Conservation (phyloP, 2,113 vertebrate genomes). For the Corynorhinus townsendii region DNA sequence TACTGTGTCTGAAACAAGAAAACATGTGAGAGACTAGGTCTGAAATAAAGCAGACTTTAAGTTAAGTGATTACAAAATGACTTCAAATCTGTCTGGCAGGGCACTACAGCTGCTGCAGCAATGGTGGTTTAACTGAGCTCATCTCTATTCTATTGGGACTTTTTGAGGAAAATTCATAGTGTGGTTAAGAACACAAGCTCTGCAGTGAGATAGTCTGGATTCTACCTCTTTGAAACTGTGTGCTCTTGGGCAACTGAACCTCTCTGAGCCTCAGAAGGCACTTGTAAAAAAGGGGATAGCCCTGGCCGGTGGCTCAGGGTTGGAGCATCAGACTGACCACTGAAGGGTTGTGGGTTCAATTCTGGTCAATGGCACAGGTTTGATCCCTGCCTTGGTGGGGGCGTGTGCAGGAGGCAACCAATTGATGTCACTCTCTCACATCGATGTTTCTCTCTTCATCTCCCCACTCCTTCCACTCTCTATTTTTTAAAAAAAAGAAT, state of each 20-base stretch:
- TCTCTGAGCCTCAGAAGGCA: background rate
- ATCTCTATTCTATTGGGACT: background rate
- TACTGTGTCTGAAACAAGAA: background rate
- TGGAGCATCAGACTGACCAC: too few species aligned
- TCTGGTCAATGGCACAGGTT: too few species aligned
- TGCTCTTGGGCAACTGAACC: background rate
- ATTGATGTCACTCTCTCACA: too few species aligned
- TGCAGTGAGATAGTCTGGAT: background rate
- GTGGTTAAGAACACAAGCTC: background rate
- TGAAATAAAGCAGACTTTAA: background rate
- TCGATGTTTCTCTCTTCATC: too few species aligned
- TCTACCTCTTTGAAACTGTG: background rate
- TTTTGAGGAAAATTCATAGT: background rate
- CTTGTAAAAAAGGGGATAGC: background rate
- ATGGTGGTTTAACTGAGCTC: background rate
- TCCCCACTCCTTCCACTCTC: too few species aligned
- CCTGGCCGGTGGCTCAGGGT: too few species aligned
- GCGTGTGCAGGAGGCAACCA: too few species aligned
- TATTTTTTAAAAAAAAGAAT: too few species aligned
- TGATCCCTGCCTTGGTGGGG: too few species aligned
- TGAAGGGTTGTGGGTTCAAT: too few species aligned
- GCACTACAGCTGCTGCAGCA: background rate
- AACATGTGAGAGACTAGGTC: background rate
- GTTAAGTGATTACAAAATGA: background rate
- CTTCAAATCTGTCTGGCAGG: background rate